Evolutionary conservation across 2,888 invertebrate species (phyloP).

Genomic region (Ophion slaviceki): DNA sequence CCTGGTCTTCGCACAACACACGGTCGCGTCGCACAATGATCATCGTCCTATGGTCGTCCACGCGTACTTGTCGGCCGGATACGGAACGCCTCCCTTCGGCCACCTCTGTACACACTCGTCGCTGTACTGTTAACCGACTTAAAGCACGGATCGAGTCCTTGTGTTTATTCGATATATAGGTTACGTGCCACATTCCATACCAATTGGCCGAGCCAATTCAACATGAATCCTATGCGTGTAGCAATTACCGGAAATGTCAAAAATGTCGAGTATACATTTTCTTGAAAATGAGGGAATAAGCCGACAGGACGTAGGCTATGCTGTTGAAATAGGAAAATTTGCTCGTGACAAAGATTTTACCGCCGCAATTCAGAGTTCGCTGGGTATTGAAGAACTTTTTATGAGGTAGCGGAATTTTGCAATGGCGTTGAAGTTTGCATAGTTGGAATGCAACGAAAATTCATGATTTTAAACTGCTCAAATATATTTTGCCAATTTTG

Average conservation of each 20-base stretch:
- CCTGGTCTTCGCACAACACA: slow-evolving; percentile 6
- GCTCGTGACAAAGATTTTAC: not conserved
- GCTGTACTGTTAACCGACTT: slow-evolving; percentile 57
- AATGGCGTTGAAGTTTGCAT: no score
- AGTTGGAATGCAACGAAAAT: no score
- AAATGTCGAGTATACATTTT: not conserved
- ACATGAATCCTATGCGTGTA: no score
- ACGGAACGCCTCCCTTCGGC: slow-evolving; percentile 2
- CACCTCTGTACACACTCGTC: slow-evolving; percentile 12
- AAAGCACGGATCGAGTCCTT: slow-evolving; percentile 9
- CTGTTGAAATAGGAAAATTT: not conserved
- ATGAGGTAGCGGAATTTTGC: no score
- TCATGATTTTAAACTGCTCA: no score
- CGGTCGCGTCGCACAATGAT: not conserved
- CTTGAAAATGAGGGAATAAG: not conserved
- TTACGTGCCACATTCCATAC: not conserved
- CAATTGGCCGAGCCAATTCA: not conserved
- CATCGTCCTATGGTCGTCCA: not conserved
- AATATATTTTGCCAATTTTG: no score
- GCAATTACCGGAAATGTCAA: not conserved
- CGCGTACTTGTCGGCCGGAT: not conserved
- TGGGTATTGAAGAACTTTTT: no score
- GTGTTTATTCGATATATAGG: slow-evolving; percentile 25
- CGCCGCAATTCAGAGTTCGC: no score
- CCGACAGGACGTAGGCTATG: not conserved